A percentile compares a stretch with the other conserved stretches of the same genome.
phyloP scores from a whole-genome alignment of 2,797 vertebrate genomes.

The Eupleurogrammus muticus region DNA sequence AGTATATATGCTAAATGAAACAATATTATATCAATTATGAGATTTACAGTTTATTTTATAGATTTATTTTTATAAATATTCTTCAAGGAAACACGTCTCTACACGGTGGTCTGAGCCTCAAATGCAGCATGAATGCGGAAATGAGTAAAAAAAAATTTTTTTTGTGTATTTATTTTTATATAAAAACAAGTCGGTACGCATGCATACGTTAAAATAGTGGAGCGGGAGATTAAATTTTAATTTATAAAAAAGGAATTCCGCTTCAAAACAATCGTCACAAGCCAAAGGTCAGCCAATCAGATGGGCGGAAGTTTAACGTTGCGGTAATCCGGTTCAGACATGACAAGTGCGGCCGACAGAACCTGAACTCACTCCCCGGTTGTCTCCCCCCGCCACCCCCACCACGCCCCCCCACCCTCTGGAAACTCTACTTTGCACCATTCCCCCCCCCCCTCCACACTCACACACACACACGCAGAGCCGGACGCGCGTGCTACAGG shows the following conservation, averaged over 20 bases:
- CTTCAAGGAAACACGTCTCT: fast-evolving
- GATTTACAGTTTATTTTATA: not conserved
- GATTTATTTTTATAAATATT: too few relatives aligned
- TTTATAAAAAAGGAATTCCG: constrained; percentile 9
- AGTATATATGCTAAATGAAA: not conserved
- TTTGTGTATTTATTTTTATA: not conserved
- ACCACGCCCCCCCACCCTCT: not conserved
- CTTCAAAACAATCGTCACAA: constrained; percentile 63
- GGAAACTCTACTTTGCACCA: not conserved
- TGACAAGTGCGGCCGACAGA: constrained; percentile 75
- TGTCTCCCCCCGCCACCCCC: not conserved
- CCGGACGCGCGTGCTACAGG: constrained; percentile 1
- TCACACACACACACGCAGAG: too few relatives aligned
- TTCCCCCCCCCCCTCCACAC: not conserved
- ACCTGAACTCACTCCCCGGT: constrained; percentile 38
- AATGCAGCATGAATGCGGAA: constrained; percentile 68
- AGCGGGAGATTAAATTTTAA: not conserved
- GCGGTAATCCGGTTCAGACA: constrained; percentile 81
- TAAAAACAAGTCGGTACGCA: fast-evolving
- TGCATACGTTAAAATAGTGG: not conserved
- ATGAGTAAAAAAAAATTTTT: constrained; percentile 1
- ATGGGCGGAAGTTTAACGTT: constrained; percentile 71
- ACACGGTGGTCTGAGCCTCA: fast-evolving
- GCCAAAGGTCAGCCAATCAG: constrained; percentile 80
- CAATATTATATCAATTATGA: too few relatives aligned